phyloP scores from a whole-genome alignment of 2,113 vertebrate species.

The Toxotes chatareus region DNA sequence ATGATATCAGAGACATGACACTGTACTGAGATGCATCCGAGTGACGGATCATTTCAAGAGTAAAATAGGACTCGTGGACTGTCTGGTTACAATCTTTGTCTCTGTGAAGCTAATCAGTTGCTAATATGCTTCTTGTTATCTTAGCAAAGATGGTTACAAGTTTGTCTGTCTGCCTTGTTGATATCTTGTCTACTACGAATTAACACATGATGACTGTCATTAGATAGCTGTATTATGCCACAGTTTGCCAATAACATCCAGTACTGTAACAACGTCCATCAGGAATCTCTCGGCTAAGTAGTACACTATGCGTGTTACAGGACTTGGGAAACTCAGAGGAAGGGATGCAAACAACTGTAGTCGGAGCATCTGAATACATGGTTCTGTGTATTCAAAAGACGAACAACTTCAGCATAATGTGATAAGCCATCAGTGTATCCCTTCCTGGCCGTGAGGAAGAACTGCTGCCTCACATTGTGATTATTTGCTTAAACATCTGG shows the following conservation, averaged over 20 bases:
- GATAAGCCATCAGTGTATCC: conserved; percentile 59
- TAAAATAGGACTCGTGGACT: conserved; percentile 3
- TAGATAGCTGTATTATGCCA: conserved; percentile 41
- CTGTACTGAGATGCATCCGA: conserved; percentile 21
- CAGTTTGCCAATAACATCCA: conserved; percentile 63
- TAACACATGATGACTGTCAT: conserved; percentile 42
- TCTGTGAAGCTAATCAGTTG: conserved; percentile 52
- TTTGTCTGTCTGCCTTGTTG: conserved; percentile 62
- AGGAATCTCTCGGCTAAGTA: conserved; percentile 15
- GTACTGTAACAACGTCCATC: conserved; percentile 37
- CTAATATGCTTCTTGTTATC: conserved; percentile 59
- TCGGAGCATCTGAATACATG: background rate
- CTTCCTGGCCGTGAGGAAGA: conserved; percentile 31
- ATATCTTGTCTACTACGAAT: conserved; percentile 47
- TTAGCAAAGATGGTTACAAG: conserved; percentile 42
- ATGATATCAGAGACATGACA: background rate
- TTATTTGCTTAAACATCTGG: conserved; percentile 44
- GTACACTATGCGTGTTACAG: background rate
- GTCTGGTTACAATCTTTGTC: conserved; percentile 29
- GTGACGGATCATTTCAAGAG: background rate
- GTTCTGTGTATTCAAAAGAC: background rate
- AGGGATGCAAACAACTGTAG: background rate
- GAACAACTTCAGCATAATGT: conserved; percentile 33
- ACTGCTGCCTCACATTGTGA: conserved; percentile 39
- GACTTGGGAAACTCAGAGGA: background rate